These are phyloP conservation scores for Meliscaeva auricollis DNA, from an alignment of 2,888 invertebrate species.

Conservation along the genomic window DNA sequence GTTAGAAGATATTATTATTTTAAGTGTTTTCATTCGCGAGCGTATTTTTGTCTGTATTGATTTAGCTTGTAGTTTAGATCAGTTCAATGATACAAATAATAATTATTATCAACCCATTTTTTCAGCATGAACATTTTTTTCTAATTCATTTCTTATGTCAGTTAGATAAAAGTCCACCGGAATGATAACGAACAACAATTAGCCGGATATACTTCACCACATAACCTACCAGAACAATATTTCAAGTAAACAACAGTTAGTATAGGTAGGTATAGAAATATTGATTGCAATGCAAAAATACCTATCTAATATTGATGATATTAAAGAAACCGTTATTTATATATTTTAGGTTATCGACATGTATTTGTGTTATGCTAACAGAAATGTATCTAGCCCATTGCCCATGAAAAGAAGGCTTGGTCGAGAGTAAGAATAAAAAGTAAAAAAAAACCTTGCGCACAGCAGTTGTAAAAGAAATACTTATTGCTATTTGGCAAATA, in stretches of 20 bases:
- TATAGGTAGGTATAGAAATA: too few species aligned
- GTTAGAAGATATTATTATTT: too few species aligned
- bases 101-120: not conserved
- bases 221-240: constrained; percentile 15
- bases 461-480: not conserved
- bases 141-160: constrained; percentile 10
- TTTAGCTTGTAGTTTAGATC: not conserved
- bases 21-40: not conserved
- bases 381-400: not conserved
- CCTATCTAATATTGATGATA: not conserved
- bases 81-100: not conserved
- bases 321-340: not conserved
- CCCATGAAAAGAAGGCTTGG: constrained; percentile 25
- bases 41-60: constrained; percentile 22
- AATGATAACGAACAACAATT: not conserved
- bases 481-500: constrained; percentile 12
- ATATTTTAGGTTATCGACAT: not conserved
- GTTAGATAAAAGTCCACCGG: not conserved
- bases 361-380: not conserved
- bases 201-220: not conserved
- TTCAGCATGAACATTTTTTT: not conserved
- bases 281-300: not conserved
- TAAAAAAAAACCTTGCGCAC: not conserved
- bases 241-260: not conserved
- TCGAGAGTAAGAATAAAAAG: not conserved